These are phyloP conservation scores for Oscheius onirici DNA, from an alignment of 2,888 invertebrate genomes.

Conservation along the genomic window DNA sequence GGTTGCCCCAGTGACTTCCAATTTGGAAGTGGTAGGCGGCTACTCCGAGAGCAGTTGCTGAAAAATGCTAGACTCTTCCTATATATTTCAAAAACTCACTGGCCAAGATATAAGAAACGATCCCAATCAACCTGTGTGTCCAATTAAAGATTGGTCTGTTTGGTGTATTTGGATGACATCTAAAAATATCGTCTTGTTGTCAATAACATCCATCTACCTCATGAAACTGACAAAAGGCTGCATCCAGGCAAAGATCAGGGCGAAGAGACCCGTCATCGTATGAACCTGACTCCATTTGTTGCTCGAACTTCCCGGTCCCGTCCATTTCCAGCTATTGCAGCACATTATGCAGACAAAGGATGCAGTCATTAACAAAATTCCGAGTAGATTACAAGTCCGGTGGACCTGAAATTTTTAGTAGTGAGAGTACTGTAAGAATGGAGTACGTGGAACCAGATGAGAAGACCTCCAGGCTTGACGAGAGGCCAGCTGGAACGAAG, in stretches of 20 bases:
- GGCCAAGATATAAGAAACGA: constrained; percentile 48
- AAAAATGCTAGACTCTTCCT: not conserved
- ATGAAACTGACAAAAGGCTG: constrained; percentile 57
- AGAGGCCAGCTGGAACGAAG: constrained; percentile 53
- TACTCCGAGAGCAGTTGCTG: constrained; percentile 52
- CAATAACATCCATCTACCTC: constrained; percentile 19
- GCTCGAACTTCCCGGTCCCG: constrained; percentile 31
- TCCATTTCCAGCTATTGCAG: constrained; percentile 54
- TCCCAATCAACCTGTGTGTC: constrained; percentile 55
- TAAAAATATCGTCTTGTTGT: not conserved
- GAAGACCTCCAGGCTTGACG: constrained; percentile 51
- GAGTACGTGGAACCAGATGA: constrained; percentile 63
- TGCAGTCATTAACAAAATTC: constrained; percentile 50
- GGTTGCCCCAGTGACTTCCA: constrained; percentile 11
- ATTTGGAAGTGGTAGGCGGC: constrained; percentile 47
- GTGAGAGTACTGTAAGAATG: not conserved
- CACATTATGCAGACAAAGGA: constrained; percentile 50
- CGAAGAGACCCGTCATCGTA: constrained; percentile 50
- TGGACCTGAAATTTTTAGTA: constrained; percentile 44
- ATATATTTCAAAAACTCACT: constrained; percentile 38
- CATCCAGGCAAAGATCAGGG: constrained; percentile 51
- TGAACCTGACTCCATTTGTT: constrained; percentile 41
- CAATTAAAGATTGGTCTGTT: constrained; percentile 59
- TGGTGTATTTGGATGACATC: constrained; percentile 54
- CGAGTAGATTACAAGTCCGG: constrained; percentile 51